A percentile compares a stretch with the other conserved stretches of the same genome.
These are phyloP conservation scores for Pemphigus obesinymphae DNA, from an alignment of 1,140 invertebrate genomes.

Conservation along the genomic window DNA sequence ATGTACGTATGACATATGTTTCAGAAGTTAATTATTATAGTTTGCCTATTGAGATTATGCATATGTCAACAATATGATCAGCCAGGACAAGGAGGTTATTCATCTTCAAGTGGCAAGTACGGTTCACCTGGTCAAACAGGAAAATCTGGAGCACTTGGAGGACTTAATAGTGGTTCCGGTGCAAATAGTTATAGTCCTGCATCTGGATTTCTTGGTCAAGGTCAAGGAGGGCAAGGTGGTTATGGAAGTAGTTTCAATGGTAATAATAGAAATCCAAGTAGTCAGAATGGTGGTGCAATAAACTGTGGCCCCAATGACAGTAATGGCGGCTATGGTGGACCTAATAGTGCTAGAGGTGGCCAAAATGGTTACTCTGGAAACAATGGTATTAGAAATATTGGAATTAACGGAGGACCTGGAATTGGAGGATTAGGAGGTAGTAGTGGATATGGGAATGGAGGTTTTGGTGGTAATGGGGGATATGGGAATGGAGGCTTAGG, in stretches of 20 bases:
- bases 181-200: background rate
- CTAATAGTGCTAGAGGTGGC: background rate
- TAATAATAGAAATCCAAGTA: background rate
- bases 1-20: background rate
- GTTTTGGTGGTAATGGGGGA: background rate
- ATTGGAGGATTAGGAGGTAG: background rate
- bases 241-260: conserved; percentile 2
- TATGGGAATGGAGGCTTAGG: background rate
- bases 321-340: background rate
- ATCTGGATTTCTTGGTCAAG: background rate
- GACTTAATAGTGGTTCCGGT: background rate
- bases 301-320: background rate
- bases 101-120: background rate
- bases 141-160: background rate
- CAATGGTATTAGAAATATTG: background rate
- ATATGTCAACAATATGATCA: conserved; percentile 25
- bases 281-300: background rate
- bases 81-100: conserved; percentile 13
- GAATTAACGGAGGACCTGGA: background rate
- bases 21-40: conserved; percentile 18
- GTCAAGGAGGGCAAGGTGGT: background rate
- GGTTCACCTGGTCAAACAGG: background rate
- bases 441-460: background rate
- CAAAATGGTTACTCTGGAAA: background rate
- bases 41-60: background rate